These are phyloP conservation scores for Oplegnathus fasciatus DNA, from an alignment of 2,113 vertebrate species.

Conservation along the genomic window DNA sequence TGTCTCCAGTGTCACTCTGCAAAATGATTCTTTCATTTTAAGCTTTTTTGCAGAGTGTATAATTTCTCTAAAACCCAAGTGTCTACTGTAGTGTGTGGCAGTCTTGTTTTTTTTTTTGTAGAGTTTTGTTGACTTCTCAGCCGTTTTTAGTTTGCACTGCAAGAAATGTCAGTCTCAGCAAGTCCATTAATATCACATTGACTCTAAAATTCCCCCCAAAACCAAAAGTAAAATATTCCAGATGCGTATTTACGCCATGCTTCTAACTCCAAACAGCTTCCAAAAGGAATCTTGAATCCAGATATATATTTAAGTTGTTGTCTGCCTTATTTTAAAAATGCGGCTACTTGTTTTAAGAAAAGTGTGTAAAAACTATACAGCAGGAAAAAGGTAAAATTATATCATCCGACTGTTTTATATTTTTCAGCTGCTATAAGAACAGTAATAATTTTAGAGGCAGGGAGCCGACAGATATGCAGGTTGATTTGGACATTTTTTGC, in stretches of 20 bases:
- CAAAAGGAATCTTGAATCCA: not conserved
- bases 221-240: conserved; percentile 28
- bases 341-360: not conserved
- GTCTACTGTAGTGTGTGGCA: not conserved
- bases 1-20: not conserved
- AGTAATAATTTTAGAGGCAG: not conserved
- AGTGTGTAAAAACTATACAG: not conserved
- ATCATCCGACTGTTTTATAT: not conserved
- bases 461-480: conserved; percentile 22
- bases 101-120: conserved; percentile 26
- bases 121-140: conserved; percentile 56
- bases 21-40: conserved; percentile 1
- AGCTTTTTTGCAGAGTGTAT: not conserved
- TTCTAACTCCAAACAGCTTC: not conserved
- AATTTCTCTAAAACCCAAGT: conserved; percentile 14
- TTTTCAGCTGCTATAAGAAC: not conserved
- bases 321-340: not conserved
- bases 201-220: not conserved
- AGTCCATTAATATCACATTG: conserved; percentile 24
- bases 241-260: not conserved
- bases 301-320: not conserved
- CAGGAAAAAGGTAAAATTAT: not conserved
- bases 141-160: conserved; percentile 56
- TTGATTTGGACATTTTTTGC: conserved; percentile 57
- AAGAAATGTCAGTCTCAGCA: conserved; percentile 66